These are phyloP conservation scores for Catostomus latipinnis DNA, from an alignment of 2,797 vertebrate genomes.

Conservation along the genomic window DNA sequence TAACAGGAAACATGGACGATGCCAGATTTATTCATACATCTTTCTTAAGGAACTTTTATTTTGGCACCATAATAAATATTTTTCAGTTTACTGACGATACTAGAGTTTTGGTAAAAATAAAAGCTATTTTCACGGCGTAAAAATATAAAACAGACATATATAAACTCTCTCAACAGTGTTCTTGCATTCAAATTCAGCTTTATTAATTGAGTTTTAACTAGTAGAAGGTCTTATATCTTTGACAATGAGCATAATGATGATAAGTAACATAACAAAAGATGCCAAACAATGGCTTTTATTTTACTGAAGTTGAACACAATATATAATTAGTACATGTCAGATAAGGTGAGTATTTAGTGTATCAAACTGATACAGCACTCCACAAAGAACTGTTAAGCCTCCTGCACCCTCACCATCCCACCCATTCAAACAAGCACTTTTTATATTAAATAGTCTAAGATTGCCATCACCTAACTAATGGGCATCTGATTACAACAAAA, in stretches of 20 bases:
- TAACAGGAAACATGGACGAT: too few species aligned
- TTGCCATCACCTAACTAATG: conserved; percentile 37
- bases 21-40: too few species aligned
- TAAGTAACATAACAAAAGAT: conserved; percentile 1
- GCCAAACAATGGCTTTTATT: conserved; percentile 21
- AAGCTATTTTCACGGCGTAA: too few species aligned
- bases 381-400: conserved; percentile 70
- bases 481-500: conserved; percentile 9
- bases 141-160: too few species aligned
- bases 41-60: too few species aligned
- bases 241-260: conserved; percentile 21
- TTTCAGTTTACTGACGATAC: too few species aligned
- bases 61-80: too few species aligned
- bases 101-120: too few species aligned
- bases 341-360: conserved; percentile 66
- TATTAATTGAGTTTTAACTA: conserved; percentile 39
- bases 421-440: conserved; percentile 66
- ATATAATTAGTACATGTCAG: conserved; percentile 56
- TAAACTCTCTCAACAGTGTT: too few species aligned
- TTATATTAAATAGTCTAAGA: conserved; percentile 61
- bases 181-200: too few species aligned
- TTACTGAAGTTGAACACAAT: conserved; percentile 11
- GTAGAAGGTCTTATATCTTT: conserved; percentile 71
- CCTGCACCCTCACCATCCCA: conserved; percentile 33
- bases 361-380: conserved; percentile 64